Base-by-base conservation (phyloP, 2,888 invertebrate genomes). In the Cordilura impudica region DNA sequence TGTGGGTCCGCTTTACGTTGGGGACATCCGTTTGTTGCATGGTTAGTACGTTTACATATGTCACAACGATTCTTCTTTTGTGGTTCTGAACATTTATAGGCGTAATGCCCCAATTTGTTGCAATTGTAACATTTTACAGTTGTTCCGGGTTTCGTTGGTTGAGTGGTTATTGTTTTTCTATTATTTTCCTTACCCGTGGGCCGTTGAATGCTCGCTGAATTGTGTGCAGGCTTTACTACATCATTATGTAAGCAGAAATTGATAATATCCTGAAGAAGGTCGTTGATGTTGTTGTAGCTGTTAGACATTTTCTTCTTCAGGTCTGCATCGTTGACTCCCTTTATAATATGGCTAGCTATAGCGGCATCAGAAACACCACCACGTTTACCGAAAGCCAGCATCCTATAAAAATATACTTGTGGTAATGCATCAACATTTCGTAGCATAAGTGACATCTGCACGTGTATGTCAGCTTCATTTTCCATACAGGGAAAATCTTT, bases 391-490 rank as follows among this genome's bases (percentile, higher is more conserved):
- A 58, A 47, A 0, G 81, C 69, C 8, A 67, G 16, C 81, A 81
- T 81, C 67, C 47, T 71, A 16, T 71, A 81, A 21, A 70, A 78
- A 45, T 54, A 78, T 16, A 76, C 26, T 6, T 14, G 8, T 6
- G 26, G 39, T 35, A 69, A 31, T 31, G 71, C 58, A 47, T 60
- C 21, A 0, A 21, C 4, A 2, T 8, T n/a, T 10, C 78, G 76
- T 29, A 45, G 67, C 14, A 71, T 58, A 1, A 14, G 1, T 2
- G 67, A 4, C 80, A 82, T 73, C 56, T 74, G 35, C 10, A 81
- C 66, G 18, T 82, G 74, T 0, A 76, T 49, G 18, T 80, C 81
- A 2, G 79, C 81, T 7, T 18, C 63, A 45, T 81, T 81, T 53
- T 53, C 54, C 4, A 45, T 23, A 47, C 26, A 53, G 8, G 80